These are phyloP conservation scores for Idris sp. DNA, from an alignment of 1,140 invertebrate genomes.

Conservation along the genomic window DNA sequence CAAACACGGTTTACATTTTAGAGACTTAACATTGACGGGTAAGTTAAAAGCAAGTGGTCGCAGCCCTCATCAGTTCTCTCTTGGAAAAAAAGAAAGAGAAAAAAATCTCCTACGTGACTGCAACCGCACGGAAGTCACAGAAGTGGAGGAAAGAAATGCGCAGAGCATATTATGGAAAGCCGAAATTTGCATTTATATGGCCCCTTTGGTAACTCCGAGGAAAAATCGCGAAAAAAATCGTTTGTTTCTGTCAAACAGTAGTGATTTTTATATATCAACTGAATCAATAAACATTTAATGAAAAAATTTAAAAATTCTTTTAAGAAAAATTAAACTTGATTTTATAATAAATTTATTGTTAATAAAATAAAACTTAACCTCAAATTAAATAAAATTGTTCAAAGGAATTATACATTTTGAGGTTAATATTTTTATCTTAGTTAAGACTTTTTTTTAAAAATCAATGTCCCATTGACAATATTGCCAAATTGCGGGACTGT, in stretches of 20 bases:
- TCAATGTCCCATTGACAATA: constrained; percentile 7
- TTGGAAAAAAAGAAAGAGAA: constrained; percentile 26
- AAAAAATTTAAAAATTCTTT: too few relatives aligned
- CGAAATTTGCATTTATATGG: constrained; percentile 27
- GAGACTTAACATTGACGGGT: constrained; percentile 16
- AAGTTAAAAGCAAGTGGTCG: constrained; percentile 24
- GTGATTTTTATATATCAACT: too few relatives aligned
- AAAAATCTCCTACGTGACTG: constrained; percentile 33
- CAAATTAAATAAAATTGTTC: too few relatives aligned
- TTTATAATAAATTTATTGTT: too few relatives aligned
- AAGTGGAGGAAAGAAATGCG: constrained; percentile 7
- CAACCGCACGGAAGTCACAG: constrained; percentile 15
- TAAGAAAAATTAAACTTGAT: too few relatives aligned
- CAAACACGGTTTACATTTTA: constrained; percentile 43
- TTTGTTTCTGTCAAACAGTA: too few relatives aligned
- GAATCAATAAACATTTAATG: too few relatives aligned
- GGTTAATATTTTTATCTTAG: too few relatives aligned
- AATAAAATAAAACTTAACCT: too few relatives aligned
- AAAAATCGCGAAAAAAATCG: background rate
- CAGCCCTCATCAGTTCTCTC: constrained; percentile 21
- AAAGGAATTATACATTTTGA: too few relatives aligned
- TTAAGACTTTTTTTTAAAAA: too few relatives aligned
- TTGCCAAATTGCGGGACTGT: constrained; percentile 38
- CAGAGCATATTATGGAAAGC: constrained; percentile 10
- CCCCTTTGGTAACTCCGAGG: too few relatives aligned